phyloP scores from a whole-genome alignment of 1,140 invertebrate genomes.

The Lerema accius region DNA sequence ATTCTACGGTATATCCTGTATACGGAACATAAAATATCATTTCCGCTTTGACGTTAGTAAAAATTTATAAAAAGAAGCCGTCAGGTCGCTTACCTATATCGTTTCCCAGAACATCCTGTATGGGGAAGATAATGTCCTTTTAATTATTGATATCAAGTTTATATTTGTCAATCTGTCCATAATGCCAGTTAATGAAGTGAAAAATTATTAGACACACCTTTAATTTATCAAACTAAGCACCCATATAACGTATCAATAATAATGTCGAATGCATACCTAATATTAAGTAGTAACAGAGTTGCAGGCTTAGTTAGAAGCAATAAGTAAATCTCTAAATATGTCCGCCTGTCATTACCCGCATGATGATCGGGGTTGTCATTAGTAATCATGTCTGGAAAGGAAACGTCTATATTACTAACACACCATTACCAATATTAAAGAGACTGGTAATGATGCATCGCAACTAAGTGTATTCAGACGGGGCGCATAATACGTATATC shows the following conservation, averaged over 20 bases:
- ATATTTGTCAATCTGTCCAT: too few relatives aligned
- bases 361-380: slow-evolving; percentile 13
- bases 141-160: too few relatives aligned
- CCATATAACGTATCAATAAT: not conserved
- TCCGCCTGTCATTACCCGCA: slow-evolving; percentile 17
- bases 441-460: not conserved
- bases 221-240: too few relatives aligned
- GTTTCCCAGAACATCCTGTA: too few relatives aligned
- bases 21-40: slow-evolving; percentile 4
- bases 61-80: not conserved
- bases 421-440: slow-evolving; percentile 9
- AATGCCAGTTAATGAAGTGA: too few relatives aligned
- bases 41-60: not conserved
- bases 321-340: slow-evolving; percentile 2
- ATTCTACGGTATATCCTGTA: not conserved
- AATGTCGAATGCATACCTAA: not conserved
- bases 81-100: too few relatives aligned
- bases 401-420: slow-evolving; percentile 21
- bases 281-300: not conserved
- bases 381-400: slow-evolving; percentile 22
- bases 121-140: too few relatives aligned
- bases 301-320: slow-evolving; percentile 11
- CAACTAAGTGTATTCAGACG: not conserved
- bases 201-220: too few relatives aligned
- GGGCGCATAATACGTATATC: not conserved